phyloP scores from a whole-genome alignment of 2,888 invertebrate species.

The Pyrochroa serraticornis region DNA sequence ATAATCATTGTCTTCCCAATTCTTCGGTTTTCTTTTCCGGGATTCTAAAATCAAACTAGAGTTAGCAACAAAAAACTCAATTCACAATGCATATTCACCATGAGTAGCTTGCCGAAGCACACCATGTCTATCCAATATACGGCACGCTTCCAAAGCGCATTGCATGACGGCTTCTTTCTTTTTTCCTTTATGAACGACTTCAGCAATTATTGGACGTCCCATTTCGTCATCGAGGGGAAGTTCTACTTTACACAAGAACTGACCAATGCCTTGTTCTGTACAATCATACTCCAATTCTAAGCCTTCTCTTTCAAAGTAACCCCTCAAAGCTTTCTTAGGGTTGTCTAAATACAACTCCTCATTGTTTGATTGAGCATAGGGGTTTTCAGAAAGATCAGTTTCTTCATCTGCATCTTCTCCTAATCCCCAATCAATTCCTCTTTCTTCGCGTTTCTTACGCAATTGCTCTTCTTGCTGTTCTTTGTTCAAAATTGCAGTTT shows the following conservation, averaged over 20 bases:
- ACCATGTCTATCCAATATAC: slow-evolving; percentile 86
- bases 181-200: slow-evolving; percentile 86
- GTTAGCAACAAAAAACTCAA: slow-evolving; percentile 8
- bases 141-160: slow-evolving; percentile 94
- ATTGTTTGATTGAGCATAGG: slow-evolving; percentile 79
- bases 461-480: slow-evolving; percentile 60
- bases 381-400: slow-evolving; percentile 80
- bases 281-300: slow-evolving; percentile 84
- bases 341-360: slow-evolving; percentile 92
- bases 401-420: slow-evolving; percentile 89
- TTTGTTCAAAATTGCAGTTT: slow-evolving; percentile 60
- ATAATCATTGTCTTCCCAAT: slow-evolving; percentile 87
- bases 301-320: slow-evolving; percentile 94
- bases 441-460: slow-evolving; percentile 65
- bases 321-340: slow-evolving; percentile 92
- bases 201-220: slow-evolving; percentile 80
- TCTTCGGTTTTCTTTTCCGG: slow-evolving; percentile 76
- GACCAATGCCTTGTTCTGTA: slow-evolving; percentile 83
- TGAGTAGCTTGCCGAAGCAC: slow-evolving; percentile 85
- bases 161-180: slow-evolving; percentile 93
- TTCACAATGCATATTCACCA: slow-evolving; percentile 61
- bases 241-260: slow-evolving; percentile 82
- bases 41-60: slow-evolving; percentile 66
- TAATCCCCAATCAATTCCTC: slow-evolving; percentile 94
- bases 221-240: slow-evolving; percentile 80